Evolutionary conservation across 2,797 vertebrate genomes (phyloP), one percentile per base, ranked within the genome.

Genomic region (Leptoclinus maculatus): DNA sequence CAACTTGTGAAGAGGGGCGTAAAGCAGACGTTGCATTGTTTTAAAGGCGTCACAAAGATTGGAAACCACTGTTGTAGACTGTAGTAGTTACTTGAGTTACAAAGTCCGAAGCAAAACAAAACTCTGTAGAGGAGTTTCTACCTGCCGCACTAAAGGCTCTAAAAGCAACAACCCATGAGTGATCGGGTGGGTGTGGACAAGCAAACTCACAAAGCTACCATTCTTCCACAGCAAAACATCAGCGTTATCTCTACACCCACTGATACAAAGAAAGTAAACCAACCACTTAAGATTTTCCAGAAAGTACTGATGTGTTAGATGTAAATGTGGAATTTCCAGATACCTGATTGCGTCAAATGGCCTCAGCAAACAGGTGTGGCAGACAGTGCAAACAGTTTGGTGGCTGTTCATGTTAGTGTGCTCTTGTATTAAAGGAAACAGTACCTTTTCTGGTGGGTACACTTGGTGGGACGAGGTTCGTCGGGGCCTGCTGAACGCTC

Each of bases 371-470:
- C 70, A 82, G 29, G 69, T 71, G 27, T n/a, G 21, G 10, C 53
- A 54, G 57, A 9, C 11, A 43, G 13, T 53, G 36, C 38, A 60
- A 54, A 54, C 49, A 36, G 11, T 11, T 47, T 11, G 16, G 60
- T 64, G 27, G 4, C 12, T 45, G 3, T 53, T 39, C 4, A 7
- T 56, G 56, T 13, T 9, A 59, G 38, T 47, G 39, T 12, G 23
- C 45, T 32, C 57, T 27, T 56, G 49, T 23, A 2, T 32, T 9
- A 3, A 29, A 27, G 7, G 25, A 38, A 7, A 58, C 5, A 3
- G 34, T 90, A 95, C 95, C 93, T 94, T 82, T 88, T 83, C 86
- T 93, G 9, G 78, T 81, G 29, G 87, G 85, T 6, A 74, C 0
- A 27, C 2, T 17, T 16, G 68, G 85, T 9, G 25, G 73, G 4